Evolutionary conservation across 2,113 vertebrate species (phyloP), one percentile per base, ranked within the genome.

Genomic region (Pyxicephalus adspersus): DNA sequence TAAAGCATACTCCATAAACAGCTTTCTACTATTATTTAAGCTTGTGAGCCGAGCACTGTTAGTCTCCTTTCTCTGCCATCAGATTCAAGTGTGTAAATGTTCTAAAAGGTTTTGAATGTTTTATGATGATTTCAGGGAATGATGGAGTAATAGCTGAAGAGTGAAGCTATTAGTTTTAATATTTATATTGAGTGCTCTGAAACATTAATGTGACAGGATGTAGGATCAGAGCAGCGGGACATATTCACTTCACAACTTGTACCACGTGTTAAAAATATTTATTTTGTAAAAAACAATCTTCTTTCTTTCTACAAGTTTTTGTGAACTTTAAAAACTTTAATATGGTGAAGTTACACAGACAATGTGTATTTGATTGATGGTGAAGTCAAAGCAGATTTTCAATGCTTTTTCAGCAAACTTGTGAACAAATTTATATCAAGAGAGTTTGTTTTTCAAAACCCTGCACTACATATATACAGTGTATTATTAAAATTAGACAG

Each of bases 51-150:
- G 90, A 86, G 84, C 91, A 94, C 94, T 94, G 95, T 95, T 96
- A 96, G 93, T 91, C 94, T 94, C 91, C 91, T 91, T 93, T 94
- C 91, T 89, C 91, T 81, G 90, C 94, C 96, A 95, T 96, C 96
- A 96, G 93, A 98, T 95, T 96, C 95, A 95, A 97, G 96, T 98
- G 96, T 98, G 96, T 99, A 98, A 97, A 98, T 98, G 98, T 99
- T 98, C 95, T 99, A 98, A 98, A 98, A 99, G 96, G 96, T 89
- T 96, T 94, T 99, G 95, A 98, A 99, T 98, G 95, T 98, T 99
- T 99, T 95, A 99, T 98, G 97, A 98, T 97, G 95, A 99, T 98
- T 99, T 96, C 95, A 96, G 93, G 93, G 94, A 94, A 95, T 96
- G 95, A 94, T 94, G 94, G 95, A 96, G 96, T 98, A 98, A 98